Percentiles rank a stretch among this genome's conserved stretches.
Conservation (phyloP, 1,140 invertebrate species). For the Leptinotarsa defecta region DNA sequence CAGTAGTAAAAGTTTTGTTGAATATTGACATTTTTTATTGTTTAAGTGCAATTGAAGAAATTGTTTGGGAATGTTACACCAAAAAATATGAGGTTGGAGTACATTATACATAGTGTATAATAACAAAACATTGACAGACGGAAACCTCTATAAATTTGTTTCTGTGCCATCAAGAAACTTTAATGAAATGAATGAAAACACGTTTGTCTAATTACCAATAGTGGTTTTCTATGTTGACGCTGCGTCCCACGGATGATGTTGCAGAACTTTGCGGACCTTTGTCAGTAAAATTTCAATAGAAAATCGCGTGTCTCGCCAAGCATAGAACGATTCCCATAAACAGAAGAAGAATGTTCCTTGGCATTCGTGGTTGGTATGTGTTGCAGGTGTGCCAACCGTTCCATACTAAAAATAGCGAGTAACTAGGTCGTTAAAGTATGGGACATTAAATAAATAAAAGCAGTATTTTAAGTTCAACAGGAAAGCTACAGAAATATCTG, state of each 20-base stretch:
- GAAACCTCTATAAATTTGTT: too few relatives aligned
- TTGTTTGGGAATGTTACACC: too few relatives aligned
- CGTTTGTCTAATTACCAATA: too few relatives aligned
- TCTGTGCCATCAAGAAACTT: too few relatives aligned
- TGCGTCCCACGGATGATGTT: not conserved
- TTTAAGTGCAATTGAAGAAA: too few relatives aligned
- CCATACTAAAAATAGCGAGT: not conserved
- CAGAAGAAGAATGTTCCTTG: not conserved
- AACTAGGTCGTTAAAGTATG: not conserved
- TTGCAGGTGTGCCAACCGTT: not conserved
- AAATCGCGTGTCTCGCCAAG: not conserved
- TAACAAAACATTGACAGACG: too few relatives aligned
- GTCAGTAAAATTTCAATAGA: not conserved
- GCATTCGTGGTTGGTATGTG: not conserved
- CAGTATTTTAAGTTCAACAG: not conserved
- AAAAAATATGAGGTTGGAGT: too few relatives aligned
- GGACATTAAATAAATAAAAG: not conserved
- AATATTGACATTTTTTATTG: too few relatives aligned
- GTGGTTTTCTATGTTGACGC: too few relatives aligned
- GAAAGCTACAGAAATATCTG: not conserved
- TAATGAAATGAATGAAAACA: too few relatives aligned
- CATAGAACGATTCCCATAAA: conserved; percentile 6
- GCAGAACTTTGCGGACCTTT: not conserved
- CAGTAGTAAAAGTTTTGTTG: too few relatives aligned
- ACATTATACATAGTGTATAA: too few relatives aligned